phyloP scores from a whole-genome alignment of 2,888 invertebrate species.

The Pristionchus fissidentatus region DNA sequence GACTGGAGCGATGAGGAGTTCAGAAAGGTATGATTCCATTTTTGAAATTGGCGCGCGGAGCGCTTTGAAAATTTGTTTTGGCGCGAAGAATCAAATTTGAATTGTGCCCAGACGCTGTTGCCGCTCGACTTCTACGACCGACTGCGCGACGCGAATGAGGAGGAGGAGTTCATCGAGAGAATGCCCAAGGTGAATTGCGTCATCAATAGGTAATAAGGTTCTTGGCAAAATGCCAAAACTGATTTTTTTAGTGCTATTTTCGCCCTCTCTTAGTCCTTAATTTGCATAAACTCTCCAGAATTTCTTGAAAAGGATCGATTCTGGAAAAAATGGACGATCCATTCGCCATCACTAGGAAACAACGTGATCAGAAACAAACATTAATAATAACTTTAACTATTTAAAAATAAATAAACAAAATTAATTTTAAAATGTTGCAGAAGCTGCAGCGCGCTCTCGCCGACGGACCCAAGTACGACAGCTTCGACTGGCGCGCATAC shows the following conservation, averaged over 20 bases:
- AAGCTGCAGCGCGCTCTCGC: not conserved
- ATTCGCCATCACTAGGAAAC: no score
- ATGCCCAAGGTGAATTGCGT: constrained; percentile 52
- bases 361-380: no score
- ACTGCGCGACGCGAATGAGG: constrained; percentile 62
- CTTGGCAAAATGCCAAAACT: no score
- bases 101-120: constrained; percentile 63
- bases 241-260: no score
- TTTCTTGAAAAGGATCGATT: no score
- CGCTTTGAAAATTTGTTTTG: no score
- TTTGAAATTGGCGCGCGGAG: not conserved
- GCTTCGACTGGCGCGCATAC: constrained; percentile 73
- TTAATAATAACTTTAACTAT: no score
- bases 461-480: constrained; percentile 49
- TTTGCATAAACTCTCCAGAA: no score
- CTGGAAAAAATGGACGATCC: no score
- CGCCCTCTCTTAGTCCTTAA: no score
- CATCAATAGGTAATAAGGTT: no score
- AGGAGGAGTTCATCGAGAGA: constrained; percentile 65
- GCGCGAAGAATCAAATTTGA: not conserved
- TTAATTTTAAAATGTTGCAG: not conserved
- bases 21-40: constrained; percentile 55
- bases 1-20: constrained; percentile 74
- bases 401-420: no score
- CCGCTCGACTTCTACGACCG: constrained; percentile 65